A percentile compares a stretch with the other conserved stretches of the same genome.
phyloP scores from a whole-genome alignment of 2,113 vertebrate species.

The Penelope pileata region DNA sequence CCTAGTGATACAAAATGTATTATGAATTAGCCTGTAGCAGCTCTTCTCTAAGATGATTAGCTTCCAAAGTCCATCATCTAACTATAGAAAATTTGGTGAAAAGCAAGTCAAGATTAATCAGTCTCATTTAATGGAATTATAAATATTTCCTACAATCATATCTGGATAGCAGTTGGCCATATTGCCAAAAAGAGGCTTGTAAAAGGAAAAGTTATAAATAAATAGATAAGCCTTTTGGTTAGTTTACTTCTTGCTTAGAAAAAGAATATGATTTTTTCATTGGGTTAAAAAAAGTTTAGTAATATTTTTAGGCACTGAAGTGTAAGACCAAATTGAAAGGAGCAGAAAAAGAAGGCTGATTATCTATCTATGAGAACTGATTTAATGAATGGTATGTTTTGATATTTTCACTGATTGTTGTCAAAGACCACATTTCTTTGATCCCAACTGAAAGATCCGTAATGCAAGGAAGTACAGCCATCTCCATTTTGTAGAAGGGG shows the following conservation, averaged over 20 bases:
- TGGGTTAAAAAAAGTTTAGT: constrained; percentile 43
- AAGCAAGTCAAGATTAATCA: constrained; percentile 67
- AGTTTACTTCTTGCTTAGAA: constrained; percentile 44
- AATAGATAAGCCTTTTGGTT: constrained; percentile 65
- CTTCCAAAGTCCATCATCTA: constrained; percentile 21
- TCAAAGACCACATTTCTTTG: not conserved
- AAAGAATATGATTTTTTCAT: constrained; percentile 65
- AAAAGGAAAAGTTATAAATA: constrained; percentile 67
- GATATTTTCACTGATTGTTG: not conserved
- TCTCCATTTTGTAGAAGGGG: not conserved
- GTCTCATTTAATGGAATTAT: constrained; percentile 56
- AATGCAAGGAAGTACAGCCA: not conserved
- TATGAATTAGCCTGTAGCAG: not conserved
- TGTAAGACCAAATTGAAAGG: constrained; percentile 42
- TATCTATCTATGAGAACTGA: not conserved
- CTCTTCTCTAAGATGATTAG: not conserved
- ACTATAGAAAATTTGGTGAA: constrained; percentile 36
- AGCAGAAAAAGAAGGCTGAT: not conserved
- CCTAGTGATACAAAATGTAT: not conserved
- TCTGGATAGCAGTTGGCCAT: constrained; percentile 53
- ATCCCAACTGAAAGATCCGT: not conserved
- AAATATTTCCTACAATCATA: constrained; percentile 62
- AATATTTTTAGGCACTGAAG: constrained; percentile 6
- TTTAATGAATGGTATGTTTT: not conserved
- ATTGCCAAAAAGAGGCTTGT: constrained; percentile 17